Percentiles rank a stretch among this genome's conserved stretches.
These are phyloP conservation scores for Etheostoma cragini DNA, from an alignment of 2,113 vertebrate species.

Conservation along the genomic window DNA sequence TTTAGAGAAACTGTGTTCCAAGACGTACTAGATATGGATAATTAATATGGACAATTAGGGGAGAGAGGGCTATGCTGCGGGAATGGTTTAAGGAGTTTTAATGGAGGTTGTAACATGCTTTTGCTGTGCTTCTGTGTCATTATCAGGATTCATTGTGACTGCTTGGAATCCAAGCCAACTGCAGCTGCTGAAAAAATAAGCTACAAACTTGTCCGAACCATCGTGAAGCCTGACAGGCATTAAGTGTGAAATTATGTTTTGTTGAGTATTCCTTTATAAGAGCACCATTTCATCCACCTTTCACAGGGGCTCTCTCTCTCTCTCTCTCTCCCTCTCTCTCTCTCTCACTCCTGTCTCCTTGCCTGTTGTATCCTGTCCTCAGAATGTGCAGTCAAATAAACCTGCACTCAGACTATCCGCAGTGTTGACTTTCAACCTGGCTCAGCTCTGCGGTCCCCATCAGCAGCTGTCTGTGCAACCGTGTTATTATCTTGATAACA, in stretches of 20 bases:
- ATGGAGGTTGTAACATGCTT: neutral
- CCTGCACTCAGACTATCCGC: conserved; percentile 54
- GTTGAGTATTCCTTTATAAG: neutral
- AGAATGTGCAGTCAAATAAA: conserved; percentile 60
- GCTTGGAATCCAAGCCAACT: neutral
- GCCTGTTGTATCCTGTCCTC: conserved; percentile 75
- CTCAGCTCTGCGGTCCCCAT: conserved; percentile 51
- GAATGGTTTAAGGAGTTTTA: neutral
- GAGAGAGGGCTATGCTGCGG: neutral
- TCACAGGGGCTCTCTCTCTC: conserved; percentile 13
- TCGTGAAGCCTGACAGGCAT: neutral
- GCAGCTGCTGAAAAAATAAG: neutral
- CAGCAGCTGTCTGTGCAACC: conserved; percentile 64
- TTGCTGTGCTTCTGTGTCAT: neutral
- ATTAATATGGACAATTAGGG: neutral
- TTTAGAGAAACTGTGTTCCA: neutral
- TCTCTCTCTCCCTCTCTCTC: neutral
- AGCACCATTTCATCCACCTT: neutral
- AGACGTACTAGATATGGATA: neutral
- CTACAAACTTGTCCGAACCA: neutral
- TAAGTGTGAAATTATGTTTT: neutral
- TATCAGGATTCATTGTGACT: neutral
- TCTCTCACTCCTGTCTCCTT: neutral
- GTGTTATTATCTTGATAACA: conserved; percentile 79
- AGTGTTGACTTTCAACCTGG: conserved; percentile 51